A percentile compares a stretch with the other conserved stretches of the same genome.
Conservation (phyloP, 2,113 vertebrate genomes). For the Axis porcinus region DNA sequence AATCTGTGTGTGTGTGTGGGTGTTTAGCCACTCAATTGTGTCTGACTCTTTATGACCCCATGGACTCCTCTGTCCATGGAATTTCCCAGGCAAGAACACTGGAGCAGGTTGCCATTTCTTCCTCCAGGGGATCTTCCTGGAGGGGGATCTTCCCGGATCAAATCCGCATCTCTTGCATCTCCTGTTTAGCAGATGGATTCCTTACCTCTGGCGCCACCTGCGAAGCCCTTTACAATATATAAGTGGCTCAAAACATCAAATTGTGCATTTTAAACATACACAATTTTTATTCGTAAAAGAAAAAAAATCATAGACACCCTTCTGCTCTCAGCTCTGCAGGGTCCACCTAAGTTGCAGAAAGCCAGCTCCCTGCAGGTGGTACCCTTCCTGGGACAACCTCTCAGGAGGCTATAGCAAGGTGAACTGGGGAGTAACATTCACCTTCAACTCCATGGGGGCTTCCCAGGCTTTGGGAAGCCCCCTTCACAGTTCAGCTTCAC, state of each 20-base stretch:
- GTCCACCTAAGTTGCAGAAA: neutral
- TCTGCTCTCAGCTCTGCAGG: accelerated
- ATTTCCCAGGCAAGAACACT: neutral
- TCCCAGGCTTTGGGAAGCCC: neutral
- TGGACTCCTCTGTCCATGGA: neutral
- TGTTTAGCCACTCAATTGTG: neutral
- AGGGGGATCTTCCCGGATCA: neutral
- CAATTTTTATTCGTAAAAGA: neutral
- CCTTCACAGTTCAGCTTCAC: neutral
- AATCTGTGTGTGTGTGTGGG: neutral
- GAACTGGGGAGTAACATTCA: accelerated
- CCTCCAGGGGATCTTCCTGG: neutral
- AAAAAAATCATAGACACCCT: neutral
- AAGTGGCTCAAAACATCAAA: neutral
- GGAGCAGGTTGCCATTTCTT: neutral
- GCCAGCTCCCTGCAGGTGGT: neutral
- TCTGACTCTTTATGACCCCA: neutral
- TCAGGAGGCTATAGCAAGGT: neutral
- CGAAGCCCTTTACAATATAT: neutral
- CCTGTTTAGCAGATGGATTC: neutral
- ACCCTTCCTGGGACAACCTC: neutral
- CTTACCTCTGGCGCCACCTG: neutral
- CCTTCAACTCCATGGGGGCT: accelerated
- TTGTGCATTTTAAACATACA: neutral
- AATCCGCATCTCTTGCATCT: neutral